A percentile compares a stretch with the other conserved stretches of the same genome.
These are phyloP conservation scores for Phalloptychus januarius DNA, from an alignment of 2,797 vertebrate species.

Conservation along the genomic window DNA sequence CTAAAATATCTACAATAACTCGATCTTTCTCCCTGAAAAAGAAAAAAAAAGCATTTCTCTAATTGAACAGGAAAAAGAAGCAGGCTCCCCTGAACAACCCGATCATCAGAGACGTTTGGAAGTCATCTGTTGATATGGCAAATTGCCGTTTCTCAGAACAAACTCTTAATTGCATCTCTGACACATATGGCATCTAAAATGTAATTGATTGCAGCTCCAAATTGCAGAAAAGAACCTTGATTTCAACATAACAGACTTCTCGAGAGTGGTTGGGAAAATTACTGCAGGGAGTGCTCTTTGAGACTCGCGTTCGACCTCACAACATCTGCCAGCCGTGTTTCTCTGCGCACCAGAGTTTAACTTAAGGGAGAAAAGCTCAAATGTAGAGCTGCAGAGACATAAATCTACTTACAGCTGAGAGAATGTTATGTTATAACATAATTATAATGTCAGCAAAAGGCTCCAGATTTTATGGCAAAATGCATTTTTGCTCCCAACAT, in stretches of 20 bases:
- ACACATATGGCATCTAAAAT: conserved; percentile 61
- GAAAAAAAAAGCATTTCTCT: background rate
- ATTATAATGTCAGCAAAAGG: conserved; percentile 4
- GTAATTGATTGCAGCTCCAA: conserved; percentile 63
- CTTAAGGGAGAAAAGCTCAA: conserved; percentile 12
- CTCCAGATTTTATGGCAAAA: background rate
- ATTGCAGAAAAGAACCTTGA: conserved; percentile 60
- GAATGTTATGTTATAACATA: background rate
- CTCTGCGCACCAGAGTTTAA: conserved; percentile 33
- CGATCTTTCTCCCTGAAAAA: background rate
- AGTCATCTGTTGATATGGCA: conserved; percentile 31
- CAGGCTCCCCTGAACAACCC: conserved; percentile 13
- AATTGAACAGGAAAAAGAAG: conserved; percentile 5
- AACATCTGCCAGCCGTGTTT: conserved; percentile 67
- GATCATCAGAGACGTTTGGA: conserved; percentile 30
- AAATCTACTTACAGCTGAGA: conserved; percentile 28
- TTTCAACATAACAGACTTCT: conserved; percentile 46
- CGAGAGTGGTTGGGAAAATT: conserved; percentile 45
- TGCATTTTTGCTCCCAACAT: conserved; percentile 3
- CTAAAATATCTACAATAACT: background rate
- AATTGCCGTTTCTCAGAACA: conserved; percentile 38
- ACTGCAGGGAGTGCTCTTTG: conserved; percentile 49
- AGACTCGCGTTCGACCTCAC: conserved; percentile 53
- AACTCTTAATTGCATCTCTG: conserved; percentile 56
- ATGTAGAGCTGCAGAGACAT: background rate